Evolutionary conservation across 2,888 invertebrate species (phyloP).

Genomic region (Ectemnius lituratus): DNA sequence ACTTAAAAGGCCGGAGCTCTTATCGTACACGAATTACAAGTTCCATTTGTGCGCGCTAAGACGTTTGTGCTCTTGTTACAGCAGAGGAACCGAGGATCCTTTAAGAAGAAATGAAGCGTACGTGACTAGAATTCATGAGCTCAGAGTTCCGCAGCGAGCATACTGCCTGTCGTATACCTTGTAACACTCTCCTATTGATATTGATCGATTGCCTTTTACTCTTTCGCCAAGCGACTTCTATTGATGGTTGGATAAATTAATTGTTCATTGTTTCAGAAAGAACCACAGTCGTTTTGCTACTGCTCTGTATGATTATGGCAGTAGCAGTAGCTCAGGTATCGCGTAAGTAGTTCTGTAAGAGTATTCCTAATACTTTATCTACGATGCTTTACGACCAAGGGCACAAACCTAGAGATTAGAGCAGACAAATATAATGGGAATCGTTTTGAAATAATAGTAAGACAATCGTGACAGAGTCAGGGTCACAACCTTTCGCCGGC

Average conservation of each 20-base stretch:
- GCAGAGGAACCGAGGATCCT: background rate
- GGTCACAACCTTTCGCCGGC: slow-evolving; percentile 7
- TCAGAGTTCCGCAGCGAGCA: too few species aligned
- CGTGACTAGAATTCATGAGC: background rate
- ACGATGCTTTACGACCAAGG: too few species aligned
- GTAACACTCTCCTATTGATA: background rate
- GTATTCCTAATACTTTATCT: too few species aligned
- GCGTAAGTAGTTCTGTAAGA: slow-evolving; percentile 46
- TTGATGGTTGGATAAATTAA: background rate
- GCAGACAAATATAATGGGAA: too few species aligned
- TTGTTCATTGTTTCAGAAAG: slow-evolving; percentile 25
- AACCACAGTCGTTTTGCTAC: slow-evolving; percentile 7
- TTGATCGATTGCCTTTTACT: background rate
- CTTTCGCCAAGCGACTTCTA: background rate
- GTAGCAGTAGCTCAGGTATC: slow-evolving; percentile 42
- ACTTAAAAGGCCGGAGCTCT: slow-evolving; percentile 38
- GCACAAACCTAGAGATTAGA: too few species aligned
- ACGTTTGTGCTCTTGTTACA: background rate
- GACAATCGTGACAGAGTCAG: background rate
- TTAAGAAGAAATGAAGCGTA: slow-evolving; percentile 21
- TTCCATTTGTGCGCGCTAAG: slow-evolving; percentile 3
- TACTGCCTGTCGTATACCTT: background rate
- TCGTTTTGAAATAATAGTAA: background rate
- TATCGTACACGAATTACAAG: slow-evolving; percentile 37
- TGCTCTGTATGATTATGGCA: slow-evolving; percentile 21